phyloP scores from a whole-genome alignment of 2,888 invertebrate genomes.

The Dryobota labecula region DNA sequence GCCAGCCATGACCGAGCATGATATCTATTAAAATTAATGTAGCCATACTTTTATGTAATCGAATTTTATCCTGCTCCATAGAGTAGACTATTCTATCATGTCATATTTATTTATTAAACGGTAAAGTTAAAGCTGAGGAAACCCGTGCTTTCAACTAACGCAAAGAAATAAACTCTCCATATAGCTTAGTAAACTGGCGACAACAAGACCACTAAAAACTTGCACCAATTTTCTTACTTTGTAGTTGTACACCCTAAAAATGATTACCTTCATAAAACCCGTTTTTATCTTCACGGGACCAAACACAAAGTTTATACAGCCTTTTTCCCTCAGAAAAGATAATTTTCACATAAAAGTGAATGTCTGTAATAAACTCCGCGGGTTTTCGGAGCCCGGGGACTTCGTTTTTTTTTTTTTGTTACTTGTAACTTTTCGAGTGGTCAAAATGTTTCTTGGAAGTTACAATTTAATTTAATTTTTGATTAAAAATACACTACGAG shows the following conservation, averaged over 20 bases:
- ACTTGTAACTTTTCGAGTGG: constrained; percentile 46
- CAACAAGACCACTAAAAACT: constrained; percentile 34
- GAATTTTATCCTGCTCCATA: not conserved
- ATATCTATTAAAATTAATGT: no score
- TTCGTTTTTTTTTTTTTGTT: constrained; percentile 52
- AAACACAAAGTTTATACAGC: constrained; percentile 50
- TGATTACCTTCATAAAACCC: constrained; percentile 43
- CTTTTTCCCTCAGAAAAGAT: constrained; percentile 61
- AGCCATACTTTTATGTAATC: no score
- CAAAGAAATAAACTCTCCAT: constrained; percentile 9
- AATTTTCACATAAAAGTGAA: constrained; percentile 66
- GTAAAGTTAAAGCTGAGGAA: not conserved
- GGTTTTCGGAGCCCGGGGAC: constrained; percentile 34
- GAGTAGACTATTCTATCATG: not conserved
- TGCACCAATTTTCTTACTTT: constrained; percentile 38
- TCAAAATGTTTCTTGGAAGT: constrained; percentile 47
- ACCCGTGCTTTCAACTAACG: not conserved
- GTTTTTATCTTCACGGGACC: constrained; percentile 51
- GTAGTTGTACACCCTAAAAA: constrained; percentile 40
- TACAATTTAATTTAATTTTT: constrained; percentile 59
- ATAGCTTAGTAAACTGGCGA: not conserved
- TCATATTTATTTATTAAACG: not conserved
- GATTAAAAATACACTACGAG: constrained; percentile 31
- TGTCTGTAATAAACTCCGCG: constrained; percentile 61
- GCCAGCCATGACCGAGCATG: not conserved